Percentiles rank a stretch among this genome's conserved stretches.
Conservation (phyloP, 1,140 invertebrate genomes). For the Caenorhabditis remanei region DNA sequence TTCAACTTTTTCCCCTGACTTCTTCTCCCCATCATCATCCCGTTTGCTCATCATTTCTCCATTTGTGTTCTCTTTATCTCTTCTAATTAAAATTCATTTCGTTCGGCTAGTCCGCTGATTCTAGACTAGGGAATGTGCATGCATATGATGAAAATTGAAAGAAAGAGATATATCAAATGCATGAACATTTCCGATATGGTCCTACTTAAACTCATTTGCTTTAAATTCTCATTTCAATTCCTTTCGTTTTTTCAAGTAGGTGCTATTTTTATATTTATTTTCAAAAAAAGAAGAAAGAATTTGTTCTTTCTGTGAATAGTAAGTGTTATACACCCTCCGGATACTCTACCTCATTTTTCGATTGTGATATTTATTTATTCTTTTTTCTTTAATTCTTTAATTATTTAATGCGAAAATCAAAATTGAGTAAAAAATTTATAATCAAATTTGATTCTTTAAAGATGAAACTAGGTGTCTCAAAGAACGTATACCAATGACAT, state of each 20-base stretch:
- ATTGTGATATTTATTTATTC: not conserved
- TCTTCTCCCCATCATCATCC: slow-evolving; percentile 1
- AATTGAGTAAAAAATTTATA: no score
- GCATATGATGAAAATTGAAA: not conserved
- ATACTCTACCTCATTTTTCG: slow-evolving; percentile 39
- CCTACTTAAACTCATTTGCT: slow-evolving; percentile 11
- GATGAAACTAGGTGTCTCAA: no score
- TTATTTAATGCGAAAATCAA: not conserved
- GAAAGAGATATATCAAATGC: not conserved
- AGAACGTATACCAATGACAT: no score
- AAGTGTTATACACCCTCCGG: slow-evolving; percentile 29
- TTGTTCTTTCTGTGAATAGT: slow-evolving; percentile 5
- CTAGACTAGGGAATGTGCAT: slow-evolving; percentile 46
- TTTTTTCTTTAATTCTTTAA: not conserved
- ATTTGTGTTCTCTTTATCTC: not conserved
- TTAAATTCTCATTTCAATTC: not conserved
- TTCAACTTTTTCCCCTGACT: not conserved
- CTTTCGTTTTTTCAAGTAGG: not conserved
- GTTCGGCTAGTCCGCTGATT: slow-evolving; percentile 36
- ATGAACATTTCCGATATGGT: not conserved
- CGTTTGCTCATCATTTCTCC: slow-evolving; percentile 33
- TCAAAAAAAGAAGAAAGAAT: not conserved
- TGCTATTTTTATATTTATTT: not conserved
- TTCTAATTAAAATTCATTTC: not conserved
- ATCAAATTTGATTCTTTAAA: no score